Evolutionary conservation across 1,140 invertebrate species (phyloP), one percentile per base, ranked within the genome.

Genomic region (Aphelenchoides avenae): DNA sequence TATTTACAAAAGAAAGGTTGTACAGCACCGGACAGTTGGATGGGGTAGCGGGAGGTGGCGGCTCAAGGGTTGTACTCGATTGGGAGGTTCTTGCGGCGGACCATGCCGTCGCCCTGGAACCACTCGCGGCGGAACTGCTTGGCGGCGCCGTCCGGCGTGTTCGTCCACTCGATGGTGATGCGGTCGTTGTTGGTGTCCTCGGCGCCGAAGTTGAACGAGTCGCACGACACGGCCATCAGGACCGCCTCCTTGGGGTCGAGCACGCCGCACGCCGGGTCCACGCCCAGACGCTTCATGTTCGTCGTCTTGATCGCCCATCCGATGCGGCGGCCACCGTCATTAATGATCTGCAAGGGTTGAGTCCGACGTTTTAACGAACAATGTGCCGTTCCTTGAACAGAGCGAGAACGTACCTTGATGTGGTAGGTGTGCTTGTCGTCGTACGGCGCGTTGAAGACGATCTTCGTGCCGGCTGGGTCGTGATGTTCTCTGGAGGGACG

Each of bases 181-280:
- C 64, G 64, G 29, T 66, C 64, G 60, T 57, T 63, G 26, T 68
- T 63, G 18, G 65, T 68, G 62, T 69, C 64, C 43, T 68, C 64
- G 20, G 36, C 15, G 20, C 39, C 52, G 15, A 27, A 37, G 18
- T 68, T 48, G 64, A 66, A 68, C 27, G 64, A n/a, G 22, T 68
- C 64, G 42, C 64, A 66, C 2, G 50, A 51, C 51, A 66, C 57
- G 49, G 59, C 66, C 51, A 66, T 48, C 49, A 66, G 43, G 13
- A 57, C 51, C n/a, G 36, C 33, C 36, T 66, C 64, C 47, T 68
- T 66, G 13, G 65, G 65, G 52, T 68, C 65, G 11, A 66, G 50
- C 6, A 66, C 64, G 26, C 64, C 64, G 29, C 33, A 46, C 20
- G 65, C 49, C 5, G 64, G 65, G 31, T 64, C 53, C 52, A 68